Base-by-base conservation (phyloP, 2,113 vertebrate genomes). In the Lampris megalopsis region DNA sequence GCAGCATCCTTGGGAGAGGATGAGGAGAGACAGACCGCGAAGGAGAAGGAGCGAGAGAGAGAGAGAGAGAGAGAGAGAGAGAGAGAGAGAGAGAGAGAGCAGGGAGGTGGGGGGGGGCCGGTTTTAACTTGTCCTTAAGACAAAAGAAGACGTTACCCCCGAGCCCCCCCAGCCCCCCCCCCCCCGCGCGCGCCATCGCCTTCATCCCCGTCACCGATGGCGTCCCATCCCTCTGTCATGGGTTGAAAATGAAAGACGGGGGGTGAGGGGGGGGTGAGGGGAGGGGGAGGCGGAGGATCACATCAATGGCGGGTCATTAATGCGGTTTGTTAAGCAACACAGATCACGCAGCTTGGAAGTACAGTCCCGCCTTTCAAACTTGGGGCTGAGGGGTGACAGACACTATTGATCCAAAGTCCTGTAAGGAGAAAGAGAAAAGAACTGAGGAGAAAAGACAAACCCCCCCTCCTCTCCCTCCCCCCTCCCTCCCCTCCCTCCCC, bases 91-190 rank as follows among this genome's bases (percentile, higher is more conserved):
- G n/a, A n/a, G n/a, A n/a, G 81, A 68, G 74, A 70, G 82, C 49
- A 73, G 85, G 81, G 90, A 90, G 81, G 66, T 72, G 71, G 82
- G 49, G 73, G 84, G 81, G 84, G 86, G 81, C 57, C 75, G 91
- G 92, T 93, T 93, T 93, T 79, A 92, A 93, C 92, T 92, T 80
- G 89, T 92, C 91, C 92, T 95, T 93, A 94, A 94, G 93, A 93
- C 88, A 91, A 93, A 93, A 92, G 91, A 87, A 92, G 86, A 92
- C 84, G 47, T 94, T 92, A 95, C 93, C 93, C 94, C 86, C 86
- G 75, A 83, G 56, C 60, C 73, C 86, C 24, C 24, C 24, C 24
- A 24, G 24, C 24, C 24, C 24, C 24, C n/a, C n/a, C n/a, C n/a
- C n/a, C 24, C 24, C 24, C 24, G 0, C 24, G 24, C 24, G 24